Percentiles rank a stretch among this genome's conserved stretches.
These are phyloP conservation scores for Phyllotis vaccarum DNA, from an alignment of 2,797 vertebrate species.

Conservation along the genomic window DNA sequence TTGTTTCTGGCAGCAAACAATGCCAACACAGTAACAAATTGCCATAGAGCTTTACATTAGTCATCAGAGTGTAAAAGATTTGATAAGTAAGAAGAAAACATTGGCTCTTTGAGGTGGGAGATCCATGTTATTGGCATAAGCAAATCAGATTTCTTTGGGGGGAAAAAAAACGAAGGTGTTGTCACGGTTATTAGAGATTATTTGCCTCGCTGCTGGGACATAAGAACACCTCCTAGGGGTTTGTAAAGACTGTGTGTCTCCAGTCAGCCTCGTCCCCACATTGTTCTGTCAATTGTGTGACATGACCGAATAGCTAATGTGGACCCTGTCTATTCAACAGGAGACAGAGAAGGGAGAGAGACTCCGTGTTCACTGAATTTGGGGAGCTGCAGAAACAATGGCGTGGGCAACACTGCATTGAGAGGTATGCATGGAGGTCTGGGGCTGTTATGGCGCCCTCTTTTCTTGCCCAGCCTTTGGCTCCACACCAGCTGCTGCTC, in stretches of 20 bases:
- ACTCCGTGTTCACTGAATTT: background rate
- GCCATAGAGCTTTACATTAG: conserved; percentile 57
- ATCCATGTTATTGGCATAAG: conserved; percentile 39
- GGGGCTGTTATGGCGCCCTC: conserved; percentile 60
- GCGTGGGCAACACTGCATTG: background rate
- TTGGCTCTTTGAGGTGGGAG: background rate
- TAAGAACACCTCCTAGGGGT: background rate
- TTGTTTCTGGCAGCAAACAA: conserved; percentile 69
- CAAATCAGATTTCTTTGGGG: conserved; percentile 70
- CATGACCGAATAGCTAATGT: background rate
- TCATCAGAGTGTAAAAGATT: conserved; percentile 61
- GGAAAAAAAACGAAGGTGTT: conserved; percentile 57
- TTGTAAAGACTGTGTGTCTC: background rate
- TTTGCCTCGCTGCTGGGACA: conserved; percentile 46
- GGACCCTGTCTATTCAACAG: background rate
- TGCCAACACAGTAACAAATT: conserved; percentile 68
- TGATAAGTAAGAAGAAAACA: conserved; percentile 68
- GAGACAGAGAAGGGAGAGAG: background rate
- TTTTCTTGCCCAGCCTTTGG: conserved; percentile 72
- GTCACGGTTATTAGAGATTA: conserved; percentile 46
- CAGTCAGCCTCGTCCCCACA: background rate
- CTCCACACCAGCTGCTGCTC: conserved; percentile 80
- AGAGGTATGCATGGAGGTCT: background rate
- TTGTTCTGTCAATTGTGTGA: background rate
- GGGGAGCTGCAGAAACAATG: no score